Conservation (phyloP, 2,888 invertebrate genomes). For the Tricholauxania praeusta region DNA sequence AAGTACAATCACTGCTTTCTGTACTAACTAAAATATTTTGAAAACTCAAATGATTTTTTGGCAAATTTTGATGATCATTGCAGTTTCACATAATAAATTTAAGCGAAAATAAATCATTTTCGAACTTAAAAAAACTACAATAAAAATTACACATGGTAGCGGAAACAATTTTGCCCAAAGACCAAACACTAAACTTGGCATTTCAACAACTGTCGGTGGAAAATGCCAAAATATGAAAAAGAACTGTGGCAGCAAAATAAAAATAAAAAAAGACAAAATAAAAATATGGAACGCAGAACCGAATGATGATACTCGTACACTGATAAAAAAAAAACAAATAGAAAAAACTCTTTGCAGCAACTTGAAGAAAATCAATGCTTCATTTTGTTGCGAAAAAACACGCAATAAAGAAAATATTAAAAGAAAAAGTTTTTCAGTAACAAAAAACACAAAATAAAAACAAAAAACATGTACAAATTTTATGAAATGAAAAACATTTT, state of each 20-base stretch:
- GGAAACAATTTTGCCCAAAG: conserved; percentile 19
- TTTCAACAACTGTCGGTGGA: conserved; percentile 15
- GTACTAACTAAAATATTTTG: no score
- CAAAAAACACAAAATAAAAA: conserved; percentile 5
- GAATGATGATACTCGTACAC: not conserved
- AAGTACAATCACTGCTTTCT: no score
- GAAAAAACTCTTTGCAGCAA: not conserved
- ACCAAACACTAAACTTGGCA: conserved; percentile 22
- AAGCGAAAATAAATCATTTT: conserved; percentile 22
- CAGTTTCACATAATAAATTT: conserved; percentile 28
- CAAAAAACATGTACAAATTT: conserved; percentile 1
- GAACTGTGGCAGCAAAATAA: not conserved
- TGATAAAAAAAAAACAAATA: not conserved
- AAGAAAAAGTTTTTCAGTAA: not conserved
- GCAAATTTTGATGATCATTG: conserved; percentile 18
- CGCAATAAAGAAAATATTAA: not conserved
- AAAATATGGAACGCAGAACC: not conserved
- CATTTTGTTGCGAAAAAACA: conserved; percentile 11
- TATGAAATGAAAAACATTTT: not conserved
- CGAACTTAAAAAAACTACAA: conserved; percentile 17
- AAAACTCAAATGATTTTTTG: no score
- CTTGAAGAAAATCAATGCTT: conserved; percentile 22
- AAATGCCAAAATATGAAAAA: conserved; percentile 13
- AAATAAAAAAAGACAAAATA: not conserved
- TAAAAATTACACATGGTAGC: conserved; percentile 1